Percentiles rank a stretch among this genome's conserved stretches.
These are phyloP conservation scores for Drosophila saltans DNA, from an alignment of 1,140 invertebrate species.

Conservation along the genomic window DNA sequence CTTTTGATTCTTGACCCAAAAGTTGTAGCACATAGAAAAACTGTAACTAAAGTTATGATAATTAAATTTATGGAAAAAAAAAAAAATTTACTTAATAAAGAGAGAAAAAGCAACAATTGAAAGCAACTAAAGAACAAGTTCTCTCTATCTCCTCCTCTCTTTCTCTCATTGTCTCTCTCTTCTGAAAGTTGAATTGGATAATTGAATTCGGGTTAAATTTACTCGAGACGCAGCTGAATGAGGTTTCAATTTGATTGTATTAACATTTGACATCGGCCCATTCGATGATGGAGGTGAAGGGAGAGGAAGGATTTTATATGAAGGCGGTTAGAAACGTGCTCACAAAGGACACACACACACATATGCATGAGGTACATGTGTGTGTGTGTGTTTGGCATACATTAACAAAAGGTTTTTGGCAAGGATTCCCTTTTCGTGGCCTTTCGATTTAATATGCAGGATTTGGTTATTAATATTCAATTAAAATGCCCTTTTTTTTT, in stretches of 20 bases:
- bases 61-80: background rate
- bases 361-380: conserved; percentile 13
- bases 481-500: conserved; percentile 42
- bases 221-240: conserved; percentile 33
- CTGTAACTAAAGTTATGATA: conserved; percentile 4
- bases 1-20: conserved; percentile 7
- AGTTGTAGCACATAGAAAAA: background rate
- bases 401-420: conserved; percentile 55
- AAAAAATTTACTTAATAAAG: background rate
- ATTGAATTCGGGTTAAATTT: conserved; percentile 49
- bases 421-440: conserved; percentile 32
- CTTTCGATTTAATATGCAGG: conserved; percentile 59
- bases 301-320: too few species aligned
- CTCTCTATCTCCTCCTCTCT: too few species aligned
- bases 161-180: too few species aligned
- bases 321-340: conserved; percentile 27
- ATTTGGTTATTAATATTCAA: conserved; percentile 67
- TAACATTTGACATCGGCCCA: conserved; percentile 54
- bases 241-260: conserved; percentile 63
- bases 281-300: background rate
- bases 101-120: too few species aligned
- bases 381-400: conserved; percentile 34
- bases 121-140: too few species aligned
- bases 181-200: conserved; percentile 27
- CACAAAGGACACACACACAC: conserved; percentile 21